Evolutionary conservation across 2,888 invertebrate species (phyloP).

Genomic region (Tachina lurida): DNA sequence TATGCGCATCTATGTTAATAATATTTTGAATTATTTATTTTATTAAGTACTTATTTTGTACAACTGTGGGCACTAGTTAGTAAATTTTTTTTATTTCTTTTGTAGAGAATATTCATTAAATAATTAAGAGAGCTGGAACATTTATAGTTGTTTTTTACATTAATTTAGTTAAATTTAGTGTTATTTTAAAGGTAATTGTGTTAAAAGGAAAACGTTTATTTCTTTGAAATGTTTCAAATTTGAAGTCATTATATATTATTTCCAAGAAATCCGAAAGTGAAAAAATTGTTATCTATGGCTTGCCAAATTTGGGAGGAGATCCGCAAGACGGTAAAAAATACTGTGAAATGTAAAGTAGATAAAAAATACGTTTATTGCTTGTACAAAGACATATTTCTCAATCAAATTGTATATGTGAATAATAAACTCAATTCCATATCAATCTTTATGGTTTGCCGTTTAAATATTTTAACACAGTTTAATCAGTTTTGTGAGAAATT

Average conservation of each 20-base stretch:
- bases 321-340: slow-evolving; percentile 58
- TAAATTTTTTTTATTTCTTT: slow-evolving; percentile 49
- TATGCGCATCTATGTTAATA: not conserved
- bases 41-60: not conserved
- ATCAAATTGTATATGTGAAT: slow-evolving; percentile 54
- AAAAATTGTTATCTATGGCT: slow-evolving; percentile 67
- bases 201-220: not conserved
- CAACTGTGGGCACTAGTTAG: slow-evolving; percentile 48
- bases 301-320: slow-evolving; percentile 73
- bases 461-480: slow-evolving; percentile 24
- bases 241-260: not conserved
- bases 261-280: slow-evolving; percentile 6
- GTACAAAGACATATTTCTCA: slow-evolving; percentile 56
- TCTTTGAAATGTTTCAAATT: too few species aligned
- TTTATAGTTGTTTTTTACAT: slow-evolving; percentile 60
- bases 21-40: not conserved
- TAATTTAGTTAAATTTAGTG: slow-evolving; percentile 65
- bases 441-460: slow-evolving; percentile 41
- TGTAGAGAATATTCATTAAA: slow-evolving; percentile 58
- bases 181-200: slow-evolving; percentile 61
- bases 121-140: slow-evolving; percentile 52
- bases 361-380: slow-evolving; percentile 19
- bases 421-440: slow-evolving; percentile 40
- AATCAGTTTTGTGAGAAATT: slow-evolving; percentile 61
- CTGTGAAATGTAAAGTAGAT: slow-evolving; percentile 48